Base-by-base conservation (phyloP, 2,888 invertebrate genomes). In the Amphipyra berbera region DNA sequence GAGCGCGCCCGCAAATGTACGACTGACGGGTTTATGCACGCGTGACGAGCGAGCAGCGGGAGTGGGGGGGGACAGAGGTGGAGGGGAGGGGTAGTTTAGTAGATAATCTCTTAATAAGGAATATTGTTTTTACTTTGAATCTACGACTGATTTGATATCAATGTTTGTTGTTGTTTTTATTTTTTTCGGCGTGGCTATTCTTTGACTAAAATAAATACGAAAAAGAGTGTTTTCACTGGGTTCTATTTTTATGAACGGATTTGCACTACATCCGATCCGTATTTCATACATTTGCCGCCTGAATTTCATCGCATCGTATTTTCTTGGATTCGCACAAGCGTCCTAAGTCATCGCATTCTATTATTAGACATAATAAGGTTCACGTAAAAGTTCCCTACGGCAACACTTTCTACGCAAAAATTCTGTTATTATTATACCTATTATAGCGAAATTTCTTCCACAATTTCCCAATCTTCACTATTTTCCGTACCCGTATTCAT, bases 21-120 rank as follows among this genome's bases (percentile, higher is more conserved):
- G 35, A 49, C 49, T 53, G 68, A 67, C 45, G 45, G 21, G 33
- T 35, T 44, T 50, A 59, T 59, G 68, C 60, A 73, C 53, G 53
- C 68, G 68, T 73, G 68, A 68, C 41, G 53, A 41, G 44, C 27
- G n/a, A 48, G 33, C 8, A 5, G 0, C 10, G 42, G 12, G 14
- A n/a, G 8, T 3, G 0, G 8, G n/a, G 7, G 12, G 13, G 5
- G 21, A 21, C 21, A 7, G 30, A 30, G 30, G 6, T 30, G 30
- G 0, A 6, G 4, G 30, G 27, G n/a, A 3, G 3, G 12, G 8
- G 9, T 1, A 30, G 13, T 10, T 33, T 21, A n/a, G 9, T 72
- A 33, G 48, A 45, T 46, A 40, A 35, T 15, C 27, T 58, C 53
- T 44, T 33, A 66, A 41, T 48, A 57, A 10, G 6, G 12, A 53